phyloP scores from a whole-genome alignment of 2,888 invertebrate species.

The Erpobdella octoculata region DNA sequence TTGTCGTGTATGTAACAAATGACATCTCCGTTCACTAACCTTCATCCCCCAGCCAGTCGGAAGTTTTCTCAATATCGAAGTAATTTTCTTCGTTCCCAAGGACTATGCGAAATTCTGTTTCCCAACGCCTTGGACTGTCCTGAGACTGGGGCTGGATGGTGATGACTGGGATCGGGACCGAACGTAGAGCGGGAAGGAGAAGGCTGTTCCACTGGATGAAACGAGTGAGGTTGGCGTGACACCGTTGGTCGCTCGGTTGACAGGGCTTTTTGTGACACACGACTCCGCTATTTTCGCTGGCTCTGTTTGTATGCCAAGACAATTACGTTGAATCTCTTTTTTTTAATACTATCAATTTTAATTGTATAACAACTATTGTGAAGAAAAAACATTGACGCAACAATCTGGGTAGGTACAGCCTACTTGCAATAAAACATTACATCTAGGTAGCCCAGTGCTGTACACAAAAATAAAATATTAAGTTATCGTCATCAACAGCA shows the following conservation, averaged over 20 bases:
- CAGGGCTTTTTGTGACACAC: neutral
- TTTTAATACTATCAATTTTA: too few relatives aligned
- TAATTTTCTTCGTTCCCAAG: neutral
- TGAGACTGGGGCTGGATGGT: neutral
- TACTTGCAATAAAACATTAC: too few relatives aligned
- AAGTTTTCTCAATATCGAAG: conserved; percentile 2
- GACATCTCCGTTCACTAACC: too few relatives aligned
- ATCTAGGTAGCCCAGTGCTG: too few relatives aligned
- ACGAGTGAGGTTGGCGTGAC: neutral
- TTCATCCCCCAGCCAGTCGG: conserved; percentile 1
- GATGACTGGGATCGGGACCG: conserved; percentile 3
- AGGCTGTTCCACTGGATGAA: conserved; percentile 10
- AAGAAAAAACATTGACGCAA: too few relatives aligned
- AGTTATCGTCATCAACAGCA: too few relatives aligned
- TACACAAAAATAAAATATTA: too few relatives aligned
- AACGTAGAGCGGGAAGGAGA: neutral
- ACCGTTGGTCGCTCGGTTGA: neutral
- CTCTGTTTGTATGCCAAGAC: too few relatives aligned
- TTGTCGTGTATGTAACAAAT: too few relatives aligned
- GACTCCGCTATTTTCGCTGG: neutral
- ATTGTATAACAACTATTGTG: too few relatives aligned
- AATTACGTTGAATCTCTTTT: too few relatives aligned
- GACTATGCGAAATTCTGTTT: neutral
- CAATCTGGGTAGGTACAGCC: too few relatives aligned
- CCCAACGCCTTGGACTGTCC: neutral